Evolutionary conservation across 2,797 vertebrate species (phyloP), one percentile per base, ranked within the genome.

Genomic region (Megaceryle alcyon): DNA sequence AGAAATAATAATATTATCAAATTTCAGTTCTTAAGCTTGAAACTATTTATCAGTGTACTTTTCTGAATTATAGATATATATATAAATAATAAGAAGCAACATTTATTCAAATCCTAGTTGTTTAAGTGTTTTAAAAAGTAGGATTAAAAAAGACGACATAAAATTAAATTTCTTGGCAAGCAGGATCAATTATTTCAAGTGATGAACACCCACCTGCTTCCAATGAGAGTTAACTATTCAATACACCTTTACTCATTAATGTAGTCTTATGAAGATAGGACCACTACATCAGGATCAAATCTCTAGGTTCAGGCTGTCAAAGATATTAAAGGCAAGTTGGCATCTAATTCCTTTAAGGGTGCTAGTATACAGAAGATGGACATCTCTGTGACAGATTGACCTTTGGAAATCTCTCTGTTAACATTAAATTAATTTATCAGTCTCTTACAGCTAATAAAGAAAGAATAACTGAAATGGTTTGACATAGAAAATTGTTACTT

Each of bases 131-230:
- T 86, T 13, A 16, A 77, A 85, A 85, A 22, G 2, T 39, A 80
- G 10, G 4, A 44, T 39, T 29, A 53, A 31, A 77, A 69, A 70
- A 49, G 4, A 12, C 17, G 66, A 3, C 4, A 31, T 28, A 44
- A 51, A 51, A 9, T 61, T 63, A 71, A 15, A 57, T 76, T 71
- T 65, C 29, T 81, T 92, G 33, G 9, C 17, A 78, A 75, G 5
- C 13, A 49, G 13, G 21, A 39, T 49, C 8, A 59, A 64, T 9
- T 78, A 64, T 37, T 82, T 78, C 22, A 48, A 71, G 4, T 35
- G 14, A 35, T 35, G 25, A 72, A 2, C 20, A 80, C 4, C 1
- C 5, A 72, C 0, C 1, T 73, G 7, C 3, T 80, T 35, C 14
- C 7, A 49, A 1, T 54, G 10, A 77, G 13, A 44, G 85, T 59